A percentile compares a stretch with the other conserved stretches of the same genome.
Conservation (phyloP, 2,113 vertebrate genomes). For the Ammospiza caudacuta region DNA sequence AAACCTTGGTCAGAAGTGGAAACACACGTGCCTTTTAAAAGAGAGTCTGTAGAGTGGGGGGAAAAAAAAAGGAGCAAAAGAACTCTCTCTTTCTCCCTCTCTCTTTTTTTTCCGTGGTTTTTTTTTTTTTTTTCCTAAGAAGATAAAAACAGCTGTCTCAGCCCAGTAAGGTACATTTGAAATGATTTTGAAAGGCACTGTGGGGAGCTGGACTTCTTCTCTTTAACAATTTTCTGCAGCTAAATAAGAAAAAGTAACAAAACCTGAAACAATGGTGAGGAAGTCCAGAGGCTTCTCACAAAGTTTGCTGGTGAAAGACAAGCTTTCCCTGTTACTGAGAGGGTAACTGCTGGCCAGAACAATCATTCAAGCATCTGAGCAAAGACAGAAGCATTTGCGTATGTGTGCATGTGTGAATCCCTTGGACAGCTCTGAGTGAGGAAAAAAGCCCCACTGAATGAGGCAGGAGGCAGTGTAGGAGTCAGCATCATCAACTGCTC, state of each 20-base stretch:
- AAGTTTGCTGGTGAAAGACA: background rate
- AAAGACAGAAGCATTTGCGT: background rate
- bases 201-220: background rate
- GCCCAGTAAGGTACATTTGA: background rate
- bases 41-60: background rate
- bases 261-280: background rate
- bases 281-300: background rate
- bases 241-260: background rate
- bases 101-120: too few relatives aligned
- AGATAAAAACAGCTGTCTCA: background rate
- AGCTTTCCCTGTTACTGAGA: background rate
- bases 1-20: background rate
- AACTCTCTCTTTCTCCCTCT: background rate
- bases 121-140: background rate
- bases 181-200: background rate
- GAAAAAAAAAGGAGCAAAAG: background rate
- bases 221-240: background rate
- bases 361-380: background rate
- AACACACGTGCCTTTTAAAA: background rate
- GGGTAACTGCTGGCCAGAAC: background rate
- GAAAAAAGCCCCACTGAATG: background rate
- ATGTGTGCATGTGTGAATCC: background rate
- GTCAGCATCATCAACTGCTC: background rate
- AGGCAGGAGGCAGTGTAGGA: background rate
- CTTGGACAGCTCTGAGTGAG: background rate